Evolutionary conservation across 2,888 invertebrate species (phyloP).

Genomic region (Watsonalla binaria): DNA sequence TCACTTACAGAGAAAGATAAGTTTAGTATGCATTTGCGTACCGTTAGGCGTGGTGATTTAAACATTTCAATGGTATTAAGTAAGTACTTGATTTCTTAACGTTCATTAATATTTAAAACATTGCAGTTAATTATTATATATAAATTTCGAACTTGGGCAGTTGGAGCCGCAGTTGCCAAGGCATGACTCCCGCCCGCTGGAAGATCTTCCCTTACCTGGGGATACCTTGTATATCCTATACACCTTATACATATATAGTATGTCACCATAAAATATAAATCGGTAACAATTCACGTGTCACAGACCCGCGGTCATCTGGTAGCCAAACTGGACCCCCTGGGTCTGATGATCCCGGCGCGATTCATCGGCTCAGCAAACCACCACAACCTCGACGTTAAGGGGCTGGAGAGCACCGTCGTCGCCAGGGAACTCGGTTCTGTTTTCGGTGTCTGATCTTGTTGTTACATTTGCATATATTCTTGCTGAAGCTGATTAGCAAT

Average conservation of each 20-base stretch:
- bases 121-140: neutral
- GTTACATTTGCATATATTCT: neutral
- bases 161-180: neutral
- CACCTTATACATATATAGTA: too few relatives aligned
- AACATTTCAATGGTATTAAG: too few relatives aligned
- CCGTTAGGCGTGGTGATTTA: too few relatives aligned
- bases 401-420: constrained; percentile 41
- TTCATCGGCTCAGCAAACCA: constrained; percentile 31
- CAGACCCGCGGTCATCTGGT: constrained; percentile 91
- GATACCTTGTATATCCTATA: too few relatives aligned
- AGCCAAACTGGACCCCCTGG: constrained; percentile 89
- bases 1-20: too few relatives aligned
- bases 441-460: constrained; percentile 32
- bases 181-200: neutral
- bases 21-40: too few relatives aligned
- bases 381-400: constrained; percentile 27
- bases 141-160: neutral
- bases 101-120: too few relatives aligned
- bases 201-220: too few relatives aligned
- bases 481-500: neutral
- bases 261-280: neutral
- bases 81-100: too few relatives aligned
- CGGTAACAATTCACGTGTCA: neutral
- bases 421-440: constrained; percentile 49
- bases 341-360: constrained; percentile 69